Percentiles rank a stretch among this genome's conserved stretches.
Evolutionary conservation across 2,797 vertebrate genomes (phyloP).

Genomic region (Falco rusticolus): DNA sequence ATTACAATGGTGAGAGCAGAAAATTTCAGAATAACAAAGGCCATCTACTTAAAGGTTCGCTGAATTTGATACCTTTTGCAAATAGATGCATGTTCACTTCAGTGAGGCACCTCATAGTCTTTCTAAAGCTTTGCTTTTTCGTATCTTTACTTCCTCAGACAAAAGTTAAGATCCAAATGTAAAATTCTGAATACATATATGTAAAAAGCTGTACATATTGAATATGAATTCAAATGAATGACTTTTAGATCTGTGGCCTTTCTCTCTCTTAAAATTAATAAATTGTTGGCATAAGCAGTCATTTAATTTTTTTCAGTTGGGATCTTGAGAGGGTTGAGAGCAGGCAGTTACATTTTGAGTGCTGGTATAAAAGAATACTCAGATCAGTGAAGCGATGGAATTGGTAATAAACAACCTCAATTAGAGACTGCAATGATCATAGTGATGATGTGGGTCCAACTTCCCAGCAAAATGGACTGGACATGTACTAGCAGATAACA

Average conservation of each 20-base stretch:
- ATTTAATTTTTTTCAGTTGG: background rate
- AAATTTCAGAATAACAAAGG: background rate
- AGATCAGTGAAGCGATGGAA: background rate
- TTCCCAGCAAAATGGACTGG: background rate
- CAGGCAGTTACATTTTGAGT: background rate
- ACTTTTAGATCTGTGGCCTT: background rate
- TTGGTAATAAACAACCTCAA: background rate
- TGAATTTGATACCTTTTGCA: background rate
- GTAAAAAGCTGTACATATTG: background rate
- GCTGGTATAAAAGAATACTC: background rate
- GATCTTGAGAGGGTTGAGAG: background rate
- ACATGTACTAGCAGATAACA: background rate
- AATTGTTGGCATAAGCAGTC: background rate
- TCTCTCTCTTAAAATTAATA: background rate
- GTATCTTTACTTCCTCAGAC: background rate
- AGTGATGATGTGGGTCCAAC: background rate
- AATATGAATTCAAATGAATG: background rate
- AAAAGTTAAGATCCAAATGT: background rate
- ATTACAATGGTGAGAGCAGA: background rate
- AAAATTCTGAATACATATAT: background rate
- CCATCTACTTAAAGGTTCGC: background rate
- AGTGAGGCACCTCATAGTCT: background rate
- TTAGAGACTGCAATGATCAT: background rate
- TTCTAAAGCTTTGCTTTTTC: background rate
- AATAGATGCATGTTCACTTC: background rate